Evolutionary conservation across 2,797 vertebrate genomes (phyloP).

Genomic region (Pipistrellus nathusii): DNA sequence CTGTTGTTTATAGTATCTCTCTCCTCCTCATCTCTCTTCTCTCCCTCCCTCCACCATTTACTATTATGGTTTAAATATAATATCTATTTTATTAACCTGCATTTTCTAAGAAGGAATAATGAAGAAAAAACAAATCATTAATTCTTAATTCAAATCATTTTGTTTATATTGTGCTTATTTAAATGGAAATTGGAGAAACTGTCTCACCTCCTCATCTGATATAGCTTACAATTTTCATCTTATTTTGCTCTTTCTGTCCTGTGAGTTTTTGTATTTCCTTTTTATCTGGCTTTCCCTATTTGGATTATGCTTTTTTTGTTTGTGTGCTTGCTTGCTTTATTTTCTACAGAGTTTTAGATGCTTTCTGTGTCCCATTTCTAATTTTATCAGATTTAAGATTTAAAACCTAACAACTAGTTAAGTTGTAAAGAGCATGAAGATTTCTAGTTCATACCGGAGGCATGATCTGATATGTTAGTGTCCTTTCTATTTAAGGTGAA

Average conservation of each 20-base stretch:
- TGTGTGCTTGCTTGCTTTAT: not conserved
- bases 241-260: not conserved
- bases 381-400: not conserved
- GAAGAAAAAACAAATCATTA: not conserved
- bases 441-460: not conserved
- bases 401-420: not conserved
- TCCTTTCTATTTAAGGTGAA: conserved; percentile 28
- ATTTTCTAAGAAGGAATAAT: not conserved
- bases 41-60: not conserved
- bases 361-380: not conserved
- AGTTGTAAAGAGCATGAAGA: not conserved
- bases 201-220: not conserved
- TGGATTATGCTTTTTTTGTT: not conserved
- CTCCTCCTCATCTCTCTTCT: not conserved
- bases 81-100: not conserved
- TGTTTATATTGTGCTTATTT: not conserved
- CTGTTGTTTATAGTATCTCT: not conserved
- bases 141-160: conserved; percentile 6
- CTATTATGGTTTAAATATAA: not conserved
- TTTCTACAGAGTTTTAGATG: not conserved
- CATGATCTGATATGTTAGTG: not conserved
- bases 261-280: not conserved
- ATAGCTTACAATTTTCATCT: not conserved
- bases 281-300: not conserved
- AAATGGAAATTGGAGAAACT: not conserved